Evolutionary conservation across 2,888 invertebrate species (phyloP).

Genomic region (Automeris io): DNA sequence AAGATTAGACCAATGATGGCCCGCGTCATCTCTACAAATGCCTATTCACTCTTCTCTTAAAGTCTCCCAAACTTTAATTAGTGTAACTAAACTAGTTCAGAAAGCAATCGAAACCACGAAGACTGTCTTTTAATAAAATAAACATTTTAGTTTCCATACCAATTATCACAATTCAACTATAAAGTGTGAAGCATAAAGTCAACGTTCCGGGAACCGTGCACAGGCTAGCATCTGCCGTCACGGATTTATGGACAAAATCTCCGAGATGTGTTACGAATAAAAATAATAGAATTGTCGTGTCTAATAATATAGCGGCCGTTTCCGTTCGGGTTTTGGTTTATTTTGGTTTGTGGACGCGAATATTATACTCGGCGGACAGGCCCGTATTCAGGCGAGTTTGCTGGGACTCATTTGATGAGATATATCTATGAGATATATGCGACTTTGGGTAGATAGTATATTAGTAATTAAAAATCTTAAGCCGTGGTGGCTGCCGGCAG

Average conservation of each 20-base stretch:
- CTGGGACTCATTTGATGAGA: background rate
- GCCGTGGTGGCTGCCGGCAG: no score
- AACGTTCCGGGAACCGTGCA: slow-evolving; percentile 54
- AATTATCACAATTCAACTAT: slow-evolving; percentile 45
- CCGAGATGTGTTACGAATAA: slow-evolving; percentile 74
- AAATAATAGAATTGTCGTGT: slow-evolving; percentile 76
- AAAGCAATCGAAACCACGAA: background rate
- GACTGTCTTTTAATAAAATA: background rate
- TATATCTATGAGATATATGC: no score
- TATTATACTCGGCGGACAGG: slow-evolving; percentile 49
- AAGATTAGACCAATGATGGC: no score
- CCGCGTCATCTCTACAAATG: no score
- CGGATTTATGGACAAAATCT: slow-evolving; percentile 69
- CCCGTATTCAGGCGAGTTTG: background rate
- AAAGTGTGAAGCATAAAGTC: slow-evolving; percentile 39
- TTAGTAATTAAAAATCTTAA: no score
- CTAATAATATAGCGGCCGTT: slow-evolving; percentile 74
- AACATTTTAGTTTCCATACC: slow-evolving; percentile 31
- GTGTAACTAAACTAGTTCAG: background rate
- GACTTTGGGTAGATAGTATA: no score
- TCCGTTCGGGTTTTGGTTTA: slow-evolving; percentile 72
- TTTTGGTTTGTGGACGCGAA: slow-evolving; percentile 69
- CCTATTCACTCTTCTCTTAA: no score
- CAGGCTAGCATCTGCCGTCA: slow-evolving; percentile 48
- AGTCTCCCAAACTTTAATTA: no score